phyloP scores from a whole-genome alignment of 2,888 invertebrate species.

The Yponomeuta cagnagella region DNA sequence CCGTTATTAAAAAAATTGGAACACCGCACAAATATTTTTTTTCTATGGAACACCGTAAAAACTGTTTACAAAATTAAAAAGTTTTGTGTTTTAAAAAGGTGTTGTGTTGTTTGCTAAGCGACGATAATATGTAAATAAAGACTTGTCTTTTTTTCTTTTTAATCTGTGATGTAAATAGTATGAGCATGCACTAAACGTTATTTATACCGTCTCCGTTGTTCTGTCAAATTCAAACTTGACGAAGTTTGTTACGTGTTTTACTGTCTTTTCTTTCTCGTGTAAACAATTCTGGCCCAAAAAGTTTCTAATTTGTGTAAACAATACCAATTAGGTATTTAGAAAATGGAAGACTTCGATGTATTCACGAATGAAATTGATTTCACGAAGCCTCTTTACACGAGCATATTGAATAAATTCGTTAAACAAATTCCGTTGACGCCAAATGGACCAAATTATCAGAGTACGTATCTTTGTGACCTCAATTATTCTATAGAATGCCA shows the following conservation, averaged over 20 bases:
- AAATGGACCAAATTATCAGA: constrained; percentile 63
- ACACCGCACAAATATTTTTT: too few species aligned
- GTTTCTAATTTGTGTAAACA: too few species aligned
- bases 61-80: too few species aligned
- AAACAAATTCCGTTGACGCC: constrained; percentile 52
- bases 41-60: too few species aligned
- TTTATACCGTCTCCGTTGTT: not conserved
- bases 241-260: not conserved
- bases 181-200: too few species aligned
- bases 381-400: constrained; percentile 50
- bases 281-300: too few species aligned
- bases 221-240: not conserved
- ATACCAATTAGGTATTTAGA: not conserved
- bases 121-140: too few species aligned
- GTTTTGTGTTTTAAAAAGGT: too few species aligned
- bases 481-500: not conserved
- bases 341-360: constrained; percentile 65
- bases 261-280: not conserved
- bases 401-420: constrained; percentile 51
- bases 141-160: too few species aligned
- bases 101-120: too few species aligned
- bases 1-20: too few species aligned
- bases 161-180: too few species aligned
- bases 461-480: constrained; percentile 36
- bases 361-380: constrained; percentile 63